Base-by-base conservation (phyloP, 2,113 vertebrate genomes). In the Rhombomys opimus region DNA sequence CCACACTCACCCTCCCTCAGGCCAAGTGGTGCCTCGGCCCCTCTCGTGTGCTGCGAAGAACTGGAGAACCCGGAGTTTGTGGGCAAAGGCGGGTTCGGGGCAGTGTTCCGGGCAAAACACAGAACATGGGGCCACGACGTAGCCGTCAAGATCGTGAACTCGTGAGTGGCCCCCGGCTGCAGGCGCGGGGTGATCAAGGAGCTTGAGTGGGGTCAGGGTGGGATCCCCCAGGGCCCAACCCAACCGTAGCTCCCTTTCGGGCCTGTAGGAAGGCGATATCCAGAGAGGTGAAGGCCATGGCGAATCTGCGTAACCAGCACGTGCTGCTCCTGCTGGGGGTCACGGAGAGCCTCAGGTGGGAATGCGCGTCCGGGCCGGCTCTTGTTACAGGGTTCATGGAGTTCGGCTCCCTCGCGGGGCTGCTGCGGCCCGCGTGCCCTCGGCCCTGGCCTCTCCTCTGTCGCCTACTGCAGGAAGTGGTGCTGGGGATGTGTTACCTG, bases 311-410 rank as follows among this genome's bases (percentile, higher is more conserved):
- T 2, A 92, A 61, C 77, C 13, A 3, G 15, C 59, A 94, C 0
- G 59, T 98, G 25, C 82, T 98, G 75, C 70, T 54, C 7, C 85
- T 98, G 61, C 70, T 94, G 63, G 98, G 92, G 46, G 70, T 98
- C 68, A 91, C 61, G 0, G 46, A 96, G 61, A 41, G 81, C 25
- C 72, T 96, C 23, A 0, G 50, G 52, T 90, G 10, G 50, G 38
- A 61, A 7, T 1, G 15, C 0, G 0, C 1, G 2, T 30, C 15
- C 0, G 94, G 96, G 7, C 97, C 98, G 0, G 99, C 99, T 25
- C 97, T 99, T 87, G 99, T 99, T 97, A 99, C 99, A 98, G 97
- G 97, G n/a, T 98, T 98, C 96, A 99, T 99, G 99, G 98, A 99
- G 91, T 98, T 98, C 0, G 98, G 99, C 11, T 99, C 98, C 5